Base-by-base conservation (phyloP, 1,140 invertebrate species). In the Hypothenemus hampei region DNA sequence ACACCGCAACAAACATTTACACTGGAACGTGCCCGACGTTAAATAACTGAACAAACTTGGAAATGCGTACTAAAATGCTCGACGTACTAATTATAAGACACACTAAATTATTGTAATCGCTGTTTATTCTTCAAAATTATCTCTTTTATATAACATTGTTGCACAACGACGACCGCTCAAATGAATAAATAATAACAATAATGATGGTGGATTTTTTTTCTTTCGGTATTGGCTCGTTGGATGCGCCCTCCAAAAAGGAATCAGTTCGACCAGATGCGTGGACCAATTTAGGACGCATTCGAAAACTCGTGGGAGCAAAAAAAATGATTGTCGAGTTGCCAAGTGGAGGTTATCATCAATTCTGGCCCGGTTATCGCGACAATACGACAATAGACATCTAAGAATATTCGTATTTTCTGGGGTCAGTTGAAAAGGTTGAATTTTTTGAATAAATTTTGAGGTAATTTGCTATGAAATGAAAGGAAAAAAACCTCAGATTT, bases 131-230 rank as follows among this genome's bases (percentile, higher is more conserved):
- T 57, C n/a, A 21, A 33, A 40, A 19, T 57, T 49, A 40, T 49
- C 19, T 47, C 45, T 43, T 57, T 57, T 57, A 57, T 57, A 57
- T 57, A 57, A 57, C 54, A 29, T 35, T 33, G 36, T 57, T 57
- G 36, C 54, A 57, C 46, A 57, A 57, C 35, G 35, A 3, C n/a
- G 16, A 26, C 19, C 41, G 20, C 8, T 41, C 8, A n/a, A n/a
- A n/a, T n/a, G n/a, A n/a, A n/a, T n/a, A n/a, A n/a, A n/a, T n/a
- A n/a, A n/a, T n/a, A n/a, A n/a, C n/a, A n/a, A n/a, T n/a, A n/a
- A n/a, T n/a, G n/a, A n/a, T n/a, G n/a, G n/a, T n/a, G n/a, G n/a
- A n/a, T n/a, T n/a, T n/a, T n/a, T n/a, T n/a, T n/a, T n/a, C n/a
- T n/a, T n/a, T n/a, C n/a, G n/a, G n/a, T n/a, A n/a, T n/a, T n/a